Base-by-base conservation (phyloP, 2,888 invertebrate genomes). In the Yponomeuta cagnagella region DNA sequence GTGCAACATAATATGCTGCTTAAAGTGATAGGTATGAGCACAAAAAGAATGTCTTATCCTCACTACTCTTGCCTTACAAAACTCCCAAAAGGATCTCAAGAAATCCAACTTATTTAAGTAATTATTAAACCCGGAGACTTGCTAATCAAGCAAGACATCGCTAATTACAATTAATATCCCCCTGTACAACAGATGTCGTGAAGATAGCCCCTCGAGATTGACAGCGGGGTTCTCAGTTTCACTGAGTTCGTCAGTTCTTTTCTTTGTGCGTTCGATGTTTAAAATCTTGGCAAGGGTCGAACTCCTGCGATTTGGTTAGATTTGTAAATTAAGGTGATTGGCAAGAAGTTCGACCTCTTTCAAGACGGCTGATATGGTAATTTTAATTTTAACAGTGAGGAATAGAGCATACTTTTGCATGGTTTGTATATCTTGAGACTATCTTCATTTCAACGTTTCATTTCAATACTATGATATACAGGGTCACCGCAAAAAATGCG, bases 101-200 rank as follows among this genome's bases (percentile, higher is more conserved):
- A 65, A 71, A 43, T 63, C 70, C 63, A 70, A 70, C 37, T 70
- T 69, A 71, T 87, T 86, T 82, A 86, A 87, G 88, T 88, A 89
- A 88, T 89, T 88, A 88, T 87, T 84, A 79, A 70, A 58, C 33
- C 63, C n/a, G 76, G 75, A 81, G 78, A 77, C 78, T 78, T 79
- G 82, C 83, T 87, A 88, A 87, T 86, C 85, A 87, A 76, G 73
- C 82, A 70, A 58, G 71, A 58, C 68, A 68, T 63, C 85, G 71
- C 72, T 74, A 73, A 74, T 74, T 73, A 74, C 85, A 82, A 89
- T 86, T 84, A 83, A 86, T 83, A 80, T 78, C 78, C 76, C 79
- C 79, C 75, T 73, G 69, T 71, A 48, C 31, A 63, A 71, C 71
- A 71, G 64, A 69, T 68, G 63, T 68, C 52, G 48, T 48, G 10